A percentile compares a stretch with the other conserved stretches of the same genome.
Evolutionary conservation across 92 coral and sea anemone species (phyloP).

Genomic region (Diadumene lineata): DNA sequence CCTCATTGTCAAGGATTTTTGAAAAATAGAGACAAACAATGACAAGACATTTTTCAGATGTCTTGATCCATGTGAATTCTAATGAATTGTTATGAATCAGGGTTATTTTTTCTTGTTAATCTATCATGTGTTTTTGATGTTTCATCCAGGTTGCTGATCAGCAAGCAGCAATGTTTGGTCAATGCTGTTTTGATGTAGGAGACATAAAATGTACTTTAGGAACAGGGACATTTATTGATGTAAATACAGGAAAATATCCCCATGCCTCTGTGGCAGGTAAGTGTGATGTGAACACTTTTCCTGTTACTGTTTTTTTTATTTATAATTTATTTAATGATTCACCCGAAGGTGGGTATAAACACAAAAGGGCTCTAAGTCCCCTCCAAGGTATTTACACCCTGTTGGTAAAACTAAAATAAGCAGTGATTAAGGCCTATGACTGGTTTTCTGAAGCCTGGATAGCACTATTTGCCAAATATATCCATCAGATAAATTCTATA

Average conservation of each 20-base stretch:
- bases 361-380: no score
- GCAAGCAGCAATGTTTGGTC: slow-evolving; percentile 95
- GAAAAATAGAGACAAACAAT: no score
- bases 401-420: no score
- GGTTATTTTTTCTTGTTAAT: no score
- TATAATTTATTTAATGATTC: slow-evolving; percentile 90
- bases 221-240: slow-evolving; percentile 88
- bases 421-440: no score
- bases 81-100: background rate
- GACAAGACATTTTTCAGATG: background rate
- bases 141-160: slow-evolving; percentile 99
- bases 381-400: no score
- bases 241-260: slow-evolving; percentile 87
- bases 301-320: slow-evolving; percentile 98
- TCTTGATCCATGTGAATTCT: background rate
- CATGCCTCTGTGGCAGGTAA: slow-evolving; percentile 97
- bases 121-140: no score
- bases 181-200: slow-evolving; percentile 98
- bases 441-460: no score
- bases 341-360: no score
- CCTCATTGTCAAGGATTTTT: no score
- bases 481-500: no score
- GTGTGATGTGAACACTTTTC: slow-evolving; percentile 55
- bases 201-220: slow-evolving; percentile 97
- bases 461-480: no score